Conservation (phyloP, 2,888 invertebrate genomes). For the Phytoseiulus persimilis region DNA sequence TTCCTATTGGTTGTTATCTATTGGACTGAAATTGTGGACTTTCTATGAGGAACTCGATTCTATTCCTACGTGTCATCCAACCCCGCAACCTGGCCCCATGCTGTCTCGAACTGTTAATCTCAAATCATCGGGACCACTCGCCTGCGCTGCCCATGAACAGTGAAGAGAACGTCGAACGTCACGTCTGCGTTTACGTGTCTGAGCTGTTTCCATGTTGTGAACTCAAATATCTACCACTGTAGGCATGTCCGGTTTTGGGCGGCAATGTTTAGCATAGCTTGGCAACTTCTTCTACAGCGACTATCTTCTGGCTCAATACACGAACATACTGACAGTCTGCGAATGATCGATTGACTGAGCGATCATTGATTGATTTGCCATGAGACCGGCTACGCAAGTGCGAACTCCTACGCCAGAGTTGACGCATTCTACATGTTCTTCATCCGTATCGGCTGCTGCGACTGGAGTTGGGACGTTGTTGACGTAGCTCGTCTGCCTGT, state of each 20-base stretch:
- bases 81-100: background rate
- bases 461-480: too few species aligned
- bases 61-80: background rate
- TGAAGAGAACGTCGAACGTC: background rate
- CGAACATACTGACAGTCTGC: background rate
- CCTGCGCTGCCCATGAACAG: background rate
- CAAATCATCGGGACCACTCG: background rate
- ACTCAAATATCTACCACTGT: background rate
- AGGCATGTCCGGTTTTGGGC: constrained; percentile 5
- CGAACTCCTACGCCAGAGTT: too few species aligned
- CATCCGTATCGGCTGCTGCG: too few species aligned
- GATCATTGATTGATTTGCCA: constrained; percentile 9
- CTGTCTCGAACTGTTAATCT: background rate
- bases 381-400: background rate
- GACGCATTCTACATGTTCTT: too few species aligned
- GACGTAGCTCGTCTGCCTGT: too few species aligned
- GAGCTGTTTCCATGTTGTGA: constrained; percentile 5
- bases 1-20: background rate
- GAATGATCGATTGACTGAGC: background rate
- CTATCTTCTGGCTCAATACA: background rate
- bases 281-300: background rate
- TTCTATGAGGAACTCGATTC: background rate
- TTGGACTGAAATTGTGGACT: background rate
- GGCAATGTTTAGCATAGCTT: background rate
- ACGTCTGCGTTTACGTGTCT: background rate